phyloP scores from a whole-genome alignment of 2,888 invertebrate species.

The Tetragnatha montana region DNA sequence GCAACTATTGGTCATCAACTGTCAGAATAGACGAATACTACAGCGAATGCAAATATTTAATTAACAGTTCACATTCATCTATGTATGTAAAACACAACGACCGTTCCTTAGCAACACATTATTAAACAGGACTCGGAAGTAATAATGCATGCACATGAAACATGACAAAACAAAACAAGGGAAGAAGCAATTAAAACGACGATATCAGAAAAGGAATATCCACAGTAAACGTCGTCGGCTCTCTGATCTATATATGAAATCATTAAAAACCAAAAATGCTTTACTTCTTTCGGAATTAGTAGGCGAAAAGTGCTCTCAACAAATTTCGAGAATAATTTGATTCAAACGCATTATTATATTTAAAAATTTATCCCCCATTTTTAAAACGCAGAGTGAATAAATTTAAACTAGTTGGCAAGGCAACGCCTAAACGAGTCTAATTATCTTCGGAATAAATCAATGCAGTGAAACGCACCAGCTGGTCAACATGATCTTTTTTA shows the following conservation, averaged over 20 bases:
- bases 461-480: conserved; percentile 56
- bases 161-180: no score
- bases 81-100: background rate
- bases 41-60: background rate
- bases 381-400: conserved; percentile 33
- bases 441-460: conserved; percentile 63
- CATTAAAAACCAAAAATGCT: no score
- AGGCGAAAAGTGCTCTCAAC: no score
- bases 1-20: no score
- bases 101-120: background rate
- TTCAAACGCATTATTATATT: background rate
- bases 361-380: background rate
- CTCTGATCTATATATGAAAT: no score
- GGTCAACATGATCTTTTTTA: conserved; percentile 59
- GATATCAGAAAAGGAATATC: no score
- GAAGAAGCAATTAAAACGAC: no score
- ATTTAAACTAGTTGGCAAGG: conserved; percentile 30
- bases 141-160: no score
- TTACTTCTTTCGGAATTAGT: no score
- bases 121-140: background rate
- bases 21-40: no score
- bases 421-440: conserved; percentile 53
- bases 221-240: no score
- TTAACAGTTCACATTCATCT: background rate
- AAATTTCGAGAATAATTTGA: no score